Evolutionary conservation across 2,113 vertebrate species (phyloP).

Genomic region (Colistium nudipinnis): DNA sequence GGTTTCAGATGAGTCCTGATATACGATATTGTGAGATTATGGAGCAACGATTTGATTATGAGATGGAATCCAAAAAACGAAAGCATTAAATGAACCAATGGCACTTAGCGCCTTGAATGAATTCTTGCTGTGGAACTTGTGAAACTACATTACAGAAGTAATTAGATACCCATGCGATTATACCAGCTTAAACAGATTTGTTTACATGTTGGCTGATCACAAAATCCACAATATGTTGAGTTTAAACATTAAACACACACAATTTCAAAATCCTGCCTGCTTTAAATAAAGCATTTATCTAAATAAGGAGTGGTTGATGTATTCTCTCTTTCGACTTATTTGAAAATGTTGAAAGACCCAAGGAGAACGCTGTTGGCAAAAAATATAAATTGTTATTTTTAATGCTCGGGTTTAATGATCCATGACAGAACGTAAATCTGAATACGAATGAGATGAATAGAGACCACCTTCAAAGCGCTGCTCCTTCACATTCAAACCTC

Average conservation of each 20-base stretch:
- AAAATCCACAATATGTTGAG: not conserved
- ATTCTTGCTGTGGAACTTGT: slow-evolving; percentile 7
- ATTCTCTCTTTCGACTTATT: not conserved
- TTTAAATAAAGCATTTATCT: not conserved
- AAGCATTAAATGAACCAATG: slow-evolving; percentile 12
- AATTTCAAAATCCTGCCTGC: not conserved
- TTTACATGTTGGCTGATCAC: slow-evolving; percentile 6
- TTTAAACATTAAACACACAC: no score
- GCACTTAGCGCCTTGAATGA: slow-evolving; percentile 15
- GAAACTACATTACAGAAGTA: not conserved
- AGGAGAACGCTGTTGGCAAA: no score
- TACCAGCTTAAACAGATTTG: slow-evolving; percentile 2
- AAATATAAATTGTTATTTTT: no score
- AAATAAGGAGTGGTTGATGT: not conserved
- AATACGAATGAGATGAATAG: not conserved
- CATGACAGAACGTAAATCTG: not conserved
- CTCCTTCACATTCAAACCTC: slow-evolving; percentile 26
- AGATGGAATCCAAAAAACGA: slow-evolving; percentile 28
- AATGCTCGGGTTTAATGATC: not conserved
- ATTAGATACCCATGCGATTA: not conserved
- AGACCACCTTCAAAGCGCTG: slow-evolving; percentile 11
- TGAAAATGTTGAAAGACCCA: no score
- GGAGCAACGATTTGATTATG: not conserved
- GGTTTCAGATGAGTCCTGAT: not conserved
- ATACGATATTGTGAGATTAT: slow-evolving; percentile 2